These are phyloP conservation scores for Axea sp. DNA, from an alignment of 2,888 invertebrate genomes.

Conservation along the genomic window DNA sequence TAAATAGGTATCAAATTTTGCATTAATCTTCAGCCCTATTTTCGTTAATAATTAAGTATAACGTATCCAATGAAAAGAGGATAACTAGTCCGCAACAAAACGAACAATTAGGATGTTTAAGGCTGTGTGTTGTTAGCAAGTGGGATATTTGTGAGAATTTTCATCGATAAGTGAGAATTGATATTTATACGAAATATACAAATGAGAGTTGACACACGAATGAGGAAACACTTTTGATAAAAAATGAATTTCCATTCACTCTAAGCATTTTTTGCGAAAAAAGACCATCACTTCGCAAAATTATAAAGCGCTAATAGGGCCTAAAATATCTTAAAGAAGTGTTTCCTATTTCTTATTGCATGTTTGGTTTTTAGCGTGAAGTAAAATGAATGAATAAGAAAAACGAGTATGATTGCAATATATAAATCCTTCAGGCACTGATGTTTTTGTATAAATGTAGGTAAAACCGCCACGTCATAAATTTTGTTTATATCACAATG, in stretches of 20 bases:
- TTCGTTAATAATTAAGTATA: conserved; percentile 4
- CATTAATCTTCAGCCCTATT: not conserved
- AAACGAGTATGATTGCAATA: conserved; percentile 25
- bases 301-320: not conserved
- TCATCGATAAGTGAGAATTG: conserved; percentile 14
- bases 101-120: conserved; percentile 41
- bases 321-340: not conserved
- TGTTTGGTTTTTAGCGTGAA: conserved; percentile 30
- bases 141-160: conserved; percentile 20
- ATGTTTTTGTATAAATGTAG: conserved; percentile 53
- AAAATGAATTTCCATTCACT: not conserved
- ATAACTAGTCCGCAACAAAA: conserved; percentile 39
- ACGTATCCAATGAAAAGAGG: conserved; percentile 11
- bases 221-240: conserved; percentile 6
- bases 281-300: not conserved
- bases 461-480: conserved; percentile 33
- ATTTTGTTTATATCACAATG: conserved; percentile 50
- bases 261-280: not conserved
- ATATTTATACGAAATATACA: conserved; percentile 34
- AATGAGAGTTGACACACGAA: conserved; percentile 4
- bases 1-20: too few relatives aligned
- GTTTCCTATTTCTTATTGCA: conserved; percentile 25
- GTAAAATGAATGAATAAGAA: conserved; percentile 1
- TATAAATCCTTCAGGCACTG: conserved; percentile 37
- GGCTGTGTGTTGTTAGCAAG: conserved; percentile 41